A percentile compares a stretch with the other conserved stretches of the same genome.
Evolutionary conservation across 2,113 vertebrate genomes (phyloP).

Genomic region (Syngnathus typhle): DNA sequence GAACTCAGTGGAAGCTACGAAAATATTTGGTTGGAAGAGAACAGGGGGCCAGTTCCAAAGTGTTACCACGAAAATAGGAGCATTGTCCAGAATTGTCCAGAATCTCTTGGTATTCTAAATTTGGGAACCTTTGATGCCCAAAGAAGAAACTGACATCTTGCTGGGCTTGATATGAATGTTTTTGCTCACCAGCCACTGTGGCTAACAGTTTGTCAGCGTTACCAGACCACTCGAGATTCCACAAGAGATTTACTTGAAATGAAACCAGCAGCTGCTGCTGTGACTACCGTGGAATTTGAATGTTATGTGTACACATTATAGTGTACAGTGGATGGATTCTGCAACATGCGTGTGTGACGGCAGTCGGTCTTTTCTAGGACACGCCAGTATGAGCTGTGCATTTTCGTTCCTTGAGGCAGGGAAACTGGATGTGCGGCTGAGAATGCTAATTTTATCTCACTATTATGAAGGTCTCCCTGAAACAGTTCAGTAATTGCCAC

Average conservation of each 20-base stretch:
- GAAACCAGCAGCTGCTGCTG: conserved; percentile 18
- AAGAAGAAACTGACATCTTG: too few relatives aligned
- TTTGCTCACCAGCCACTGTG: too few relatives aligned
- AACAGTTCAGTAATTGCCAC: conserved; percentile 20
- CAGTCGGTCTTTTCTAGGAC: conserved; percentile 51
- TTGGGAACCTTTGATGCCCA: too few relatives aligned
- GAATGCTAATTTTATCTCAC: conserved; percentile 44
- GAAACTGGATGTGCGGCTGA: conserved; percentile 24
- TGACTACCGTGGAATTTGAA: conserved; percentile 16
- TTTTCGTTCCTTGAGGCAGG: conserved; percentile 35
- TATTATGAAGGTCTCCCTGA: conserved; percentile 42
- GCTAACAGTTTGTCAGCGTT: too few relatives aligned
- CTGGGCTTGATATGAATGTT: too few relatives aligned
- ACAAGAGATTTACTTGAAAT: conserved; percentile 40
- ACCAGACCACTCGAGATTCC: background rate
- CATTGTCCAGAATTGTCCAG: too few relatives aligned
- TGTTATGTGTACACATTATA: conserved; percentile 22
- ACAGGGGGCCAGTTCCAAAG: background rate
- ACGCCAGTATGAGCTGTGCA: conserved; percentile 38
- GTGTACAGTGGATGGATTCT: conserved; percentile 17
- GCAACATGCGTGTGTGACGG: conserved; percentile 32
- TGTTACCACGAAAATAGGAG: background rate
- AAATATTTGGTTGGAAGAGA: background rate
- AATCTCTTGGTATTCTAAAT: too few relatives aligned
- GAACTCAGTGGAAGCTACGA: background rate